Percentiles rank a stretch among this genome's conserved stretches.
These are phyloP conservation scores for Psittacula echo DNA, from an alignment of 2,797 vertebrate genomes.

Conservation along the genomic window DNA sequence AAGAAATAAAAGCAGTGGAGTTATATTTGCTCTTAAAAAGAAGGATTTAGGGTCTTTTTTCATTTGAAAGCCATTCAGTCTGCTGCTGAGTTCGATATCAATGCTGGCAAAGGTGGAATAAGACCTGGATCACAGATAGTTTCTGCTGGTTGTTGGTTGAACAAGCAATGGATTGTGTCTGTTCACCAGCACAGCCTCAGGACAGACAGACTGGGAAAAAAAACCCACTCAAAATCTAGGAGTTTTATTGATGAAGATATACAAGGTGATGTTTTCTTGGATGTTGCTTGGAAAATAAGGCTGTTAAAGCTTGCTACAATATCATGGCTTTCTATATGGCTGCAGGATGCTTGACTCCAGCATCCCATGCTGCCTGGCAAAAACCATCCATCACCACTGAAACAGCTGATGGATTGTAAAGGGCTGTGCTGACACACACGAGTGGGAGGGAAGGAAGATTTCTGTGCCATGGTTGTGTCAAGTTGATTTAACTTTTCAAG, in stretches of 20 bases:
- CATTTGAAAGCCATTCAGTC: background rate
- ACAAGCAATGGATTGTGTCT: background rate
- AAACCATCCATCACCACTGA: background rate
- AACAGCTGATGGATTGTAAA: background rate
- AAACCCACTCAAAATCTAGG: background rate
- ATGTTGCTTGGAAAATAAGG: background rate
- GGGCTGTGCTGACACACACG: background rate
- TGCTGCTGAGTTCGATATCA: fast-evolving
- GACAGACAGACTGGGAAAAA: background rate
- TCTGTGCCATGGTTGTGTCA: background rate
- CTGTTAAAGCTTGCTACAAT: background rate
- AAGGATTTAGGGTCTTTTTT: background rate
- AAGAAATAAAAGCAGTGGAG: background rate
- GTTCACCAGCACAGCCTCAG: background rate
- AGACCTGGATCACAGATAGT: background rate
- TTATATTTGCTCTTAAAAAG: background rate
- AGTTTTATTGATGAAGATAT: background rate
- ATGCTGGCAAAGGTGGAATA: background rate
- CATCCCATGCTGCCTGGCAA: background rate
- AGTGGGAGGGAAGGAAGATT: background rate
- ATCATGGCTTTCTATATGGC: background rate
- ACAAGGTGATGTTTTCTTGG: background rate
- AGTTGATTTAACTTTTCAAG: background rate
- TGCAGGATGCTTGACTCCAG: background rate
- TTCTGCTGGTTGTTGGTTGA: background rate